A percentile compares a stretch with the other conserved stretches of the same genome.
Evolutionary conservation across 1,140 invertebrate genomes (phyloP).

Genomic region (Zophobas atratus): DNA sequence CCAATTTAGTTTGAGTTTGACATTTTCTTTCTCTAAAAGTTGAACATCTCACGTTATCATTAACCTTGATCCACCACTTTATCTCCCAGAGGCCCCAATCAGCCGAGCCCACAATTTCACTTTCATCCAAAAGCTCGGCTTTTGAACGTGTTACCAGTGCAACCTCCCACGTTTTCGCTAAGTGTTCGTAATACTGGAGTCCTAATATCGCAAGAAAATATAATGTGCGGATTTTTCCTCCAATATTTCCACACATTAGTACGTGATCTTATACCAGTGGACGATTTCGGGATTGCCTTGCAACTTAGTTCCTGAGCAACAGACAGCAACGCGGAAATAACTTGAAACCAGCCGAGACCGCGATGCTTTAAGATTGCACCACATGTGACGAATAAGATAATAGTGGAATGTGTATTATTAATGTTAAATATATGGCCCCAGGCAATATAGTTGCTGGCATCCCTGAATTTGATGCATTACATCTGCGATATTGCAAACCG

Average conservation of each 20-base stretch:
- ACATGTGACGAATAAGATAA: slow-evolving; percentile 34
- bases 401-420: slow-evolving; percentile 18
- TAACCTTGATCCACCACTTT: neutral
- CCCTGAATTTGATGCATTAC: slow-evolving; percentile 8
- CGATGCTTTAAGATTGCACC: slow-evolving; percentile 18
- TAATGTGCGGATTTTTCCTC: slow-evolving; percentile 29
- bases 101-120: slow-evolving; percentile 20
- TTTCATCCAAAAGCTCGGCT: slow-evolving; percentile 19
- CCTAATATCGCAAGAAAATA: slow-evolving; percentile 36
- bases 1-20: too few relatives aligned
- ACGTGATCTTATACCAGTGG: slow-evolving; percentile 8
- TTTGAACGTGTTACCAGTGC: neutral
- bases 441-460: slow-evolving; percentile 11
- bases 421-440: slow-evolving; percentile 35
- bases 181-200: slow-evolving; percentile 24
- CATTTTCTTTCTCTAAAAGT: too few relatives aligned
- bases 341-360: slow-evolving; percentile 8
- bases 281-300: slow-evolving; percentile 5
- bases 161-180: neutral
- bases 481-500: slow-evolving; percentile 29
- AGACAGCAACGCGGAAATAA: slow-evolving; percentile 18
- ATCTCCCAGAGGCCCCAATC: slow-evolving; percentile 13
- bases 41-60: slow-evolving; percentile 5
- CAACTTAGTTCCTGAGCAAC: slow-evolving; percentile 3
- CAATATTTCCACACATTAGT: slow-evolving; percentile 34